Conservation (phyloP, 2,888 invertebrate genomes). For the Cyrtodaria siliqua region DNA sequence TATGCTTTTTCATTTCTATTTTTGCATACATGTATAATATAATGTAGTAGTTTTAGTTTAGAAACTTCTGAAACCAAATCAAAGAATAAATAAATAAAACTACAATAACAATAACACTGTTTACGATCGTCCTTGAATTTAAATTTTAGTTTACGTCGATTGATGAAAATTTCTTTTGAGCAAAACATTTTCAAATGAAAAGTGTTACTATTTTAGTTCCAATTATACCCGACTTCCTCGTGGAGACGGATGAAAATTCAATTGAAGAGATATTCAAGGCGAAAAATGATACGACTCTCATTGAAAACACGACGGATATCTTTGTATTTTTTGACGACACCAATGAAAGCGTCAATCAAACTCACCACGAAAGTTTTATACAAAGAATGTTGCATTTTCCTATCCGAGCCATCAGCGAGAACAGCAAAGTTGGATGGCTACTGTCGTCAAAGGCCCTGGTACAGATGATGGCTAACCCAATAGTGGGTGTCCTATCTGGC, state of each 20-base stretch:
- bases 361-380: not conserved
- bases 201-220: slow-evolving; percentile 89
- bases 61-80: no score
- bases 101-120: no score
- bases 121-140: no score
- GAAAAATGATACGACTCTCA: slow-evolving; percentile 3
- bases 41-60: no score
- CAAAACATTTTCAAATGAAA: no score
- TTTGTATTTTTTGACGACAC: slow-evolving; percentile 85
- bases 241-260: slow-evolving; percentile 84
- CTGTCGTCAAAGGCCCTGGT: slow-evolving; percentile 92
- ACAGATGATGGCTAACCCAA: slow-evolving; percentile 92
- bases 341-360: no score
- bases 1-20: no score
- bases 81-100: no score
- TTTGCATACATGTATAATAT: no score
- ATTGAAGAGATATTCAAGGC: not conserved
- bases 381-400: slow-evolving; percentile 55
- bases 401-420: slow-evolving; percentile 76
- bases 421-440: slow-evolving; percentile 85
- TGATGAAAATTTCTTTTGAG: no score
- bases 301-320: slow-evolving; percentile 20
- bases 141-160: no score
- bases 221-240: slow-evolving; percentile 92
- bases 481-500: slow-evolving; percentile 90